Conservation (phyloP, 2,113 vertebrate species). For the Prolemur simus region DNA sequence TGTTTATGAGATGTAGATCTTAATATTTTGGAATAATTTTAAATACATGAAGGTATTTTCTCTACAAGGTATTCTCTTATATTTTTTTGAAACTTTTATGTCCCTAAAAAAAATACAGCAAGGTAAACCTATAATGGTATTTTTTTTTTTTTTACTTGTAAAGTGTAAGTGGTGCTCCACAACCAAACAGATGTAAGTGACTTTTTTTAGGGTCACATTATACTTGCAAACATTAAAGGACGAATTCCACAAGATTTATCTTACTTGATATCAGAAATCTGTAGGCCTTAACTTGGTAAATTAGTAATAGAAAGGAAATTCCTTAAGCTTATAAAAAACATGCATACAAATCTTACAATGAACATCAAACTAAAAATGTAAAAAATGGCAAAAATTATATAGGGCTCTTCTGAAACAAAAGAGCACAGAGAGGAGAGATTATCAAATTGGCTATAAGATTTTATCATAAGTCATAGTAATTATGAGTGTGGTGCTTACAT, state of each 20-base stretch:
- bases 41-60: background rate
- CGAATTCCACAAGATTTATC: background rate
- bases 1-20: background rate
- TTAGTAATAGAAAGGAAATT: background rate
- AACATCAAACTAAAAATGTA: background rate
- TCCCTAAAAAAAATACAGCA: background rate
- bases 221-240: background rate
- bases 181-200: background rate
- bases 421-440: background rate
- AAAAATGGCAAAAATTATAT: background rate
- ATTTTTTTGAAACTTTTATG: background rate
- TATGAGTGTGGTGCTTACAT: background rate
- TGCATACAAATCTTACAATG: background rate
- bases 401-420: background rate
- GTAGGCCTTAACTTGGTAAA: background rate
- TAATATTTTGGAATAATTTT: background rate
- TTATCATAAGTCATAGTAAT: background rate
- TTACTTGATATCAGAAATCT: background rate
- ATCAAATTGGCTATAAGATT: background rate
- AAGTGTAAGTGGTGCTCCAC: background rate
- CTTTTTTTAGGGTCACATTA: background rate
- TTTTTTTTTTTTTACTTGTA: background rate
- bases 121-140: background rate
- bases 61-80: background rate
- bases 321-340: background rate